Evolutionary conservation across 2,113 vertebrate species (phyloP).

Genomic region (Mixornis gularis): DNA sequence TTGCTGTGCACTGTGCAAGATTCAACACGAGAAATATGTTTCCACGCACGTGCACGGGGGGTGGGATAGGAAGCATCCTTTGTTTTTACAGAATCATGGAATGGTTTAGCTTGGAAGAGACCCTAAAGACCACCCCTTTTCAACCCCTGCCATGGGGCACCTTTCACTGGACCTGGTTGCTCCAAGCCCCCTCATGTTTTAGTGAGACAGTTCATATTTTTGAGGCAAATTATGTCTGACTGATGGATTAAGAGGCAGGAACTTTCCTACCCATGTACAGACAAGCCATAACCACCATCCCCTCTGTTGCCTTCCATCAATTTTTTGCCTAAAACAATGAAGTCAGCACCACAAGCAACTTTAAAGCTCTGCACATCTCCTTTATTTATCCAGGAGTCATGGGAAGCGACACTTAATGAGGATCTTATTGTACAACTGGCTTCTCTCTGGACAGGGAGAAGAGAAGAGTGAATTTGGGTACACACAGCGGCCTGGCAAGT

Average conservation of each 20-base stretch:
- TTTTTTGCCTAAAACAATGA: not conserved
- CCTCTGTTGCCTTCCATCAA: not conserved
- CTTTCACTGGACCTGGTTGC: not conserved
- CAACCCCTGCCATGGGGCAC: not conserved
- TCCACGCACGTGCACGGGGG: rapidly evolving
- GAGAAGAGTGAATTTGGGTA: not conserved
- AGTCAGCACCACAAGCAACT: not conserved
- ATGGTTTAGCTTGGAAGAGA: not conserved
- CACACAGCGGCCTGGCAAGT: not conserved
- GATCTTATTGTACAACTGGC: not conserved
- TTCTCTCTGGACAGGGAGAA: not conserved
- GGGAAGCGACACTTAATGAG: not conserved
- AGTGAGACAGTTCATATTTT: not conserved
- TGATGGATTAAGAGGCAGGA: not conserved
- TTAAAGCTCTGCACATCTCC: not conserved
- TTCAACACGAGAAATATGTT: not conserved
- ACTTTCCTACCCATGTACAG: not conserved
- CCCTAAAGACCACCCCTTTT: not conserved
- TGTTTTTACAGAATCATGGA: not conserved
- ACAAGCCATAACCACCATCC: not conserved
- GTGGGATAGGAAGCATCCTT: not conserved
- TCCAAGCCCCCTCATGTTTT: not conserved
- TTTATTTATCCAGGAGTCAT: not conserved
- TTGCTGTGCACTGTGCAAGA: not conserved
- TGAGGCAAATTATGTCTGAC: not conserved